Evolutionary conservation across 2,888 invertebrate genomes (phyloP).

Genomic region (Scrobipalpa atriplicella): DNA sequence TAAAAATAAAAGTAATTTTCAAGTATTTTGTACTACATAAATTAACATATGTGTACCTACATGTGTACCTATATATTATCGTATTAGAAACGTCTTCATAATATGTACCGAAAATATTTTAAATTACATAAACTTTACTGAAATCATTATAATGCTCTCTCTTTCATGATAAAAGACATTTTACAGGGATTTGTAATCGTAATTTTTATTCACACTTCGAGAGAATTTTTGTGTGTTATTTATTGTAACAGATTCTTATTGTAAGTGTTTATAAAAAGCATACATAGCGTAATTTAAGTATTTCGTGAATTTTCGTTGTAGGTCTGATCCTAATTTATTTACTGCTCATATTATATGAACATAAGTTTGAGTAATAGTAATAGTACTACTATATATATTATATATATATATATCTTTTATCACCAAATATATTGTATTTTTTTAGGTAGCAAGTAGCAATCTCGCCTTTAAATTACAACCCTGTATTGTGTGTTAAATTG

Average conservation of each 20-base stretch:
- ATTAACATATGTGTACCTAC: not conserved
- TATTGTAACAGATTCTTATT: not conserved
- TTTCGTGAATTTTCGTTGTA: not conserved
- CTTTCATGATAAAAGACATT: conserved; percentile 63
- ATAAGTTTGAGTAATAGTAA: not conserved
- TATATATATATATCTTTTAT: not conserved
- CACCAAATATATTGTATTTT: not conserved
- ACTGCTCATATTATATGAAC: not conserved
- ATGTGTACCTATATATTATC: too few relatives aligned
- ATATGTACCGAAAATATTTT: too few relatives aligned
- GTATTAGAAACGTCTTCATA: too few relatives aligned
- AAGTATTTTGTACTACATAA: not conserved
- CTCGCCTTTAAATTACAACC: not conserved
- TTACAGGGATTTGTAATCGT: conserved; percentile 61
- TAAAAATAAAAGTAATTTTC: not conserved
- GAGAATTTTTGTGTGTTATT: not conserved
- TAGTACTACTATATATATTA: too few relatives aligned
- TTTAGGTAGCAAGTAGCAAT: not conserved
- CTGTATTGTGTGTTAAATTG: not conserved
- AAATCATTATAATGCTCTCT: conserved; percentile 48
- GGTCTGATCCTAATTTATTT: not conserved
- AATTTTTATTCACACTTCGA: conserved; percentile 2
- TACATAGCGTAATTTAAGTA: not conserved
- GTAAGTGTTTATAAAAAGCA: not conserved
- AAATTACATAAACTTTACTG: not conserved